A percentile compares a stretch with the other conserved stretches of the same genome.
phyloP scores from a whole-genome alignment of 1,140 invertebrate genomes.

The Papilio polytes region DNA sequence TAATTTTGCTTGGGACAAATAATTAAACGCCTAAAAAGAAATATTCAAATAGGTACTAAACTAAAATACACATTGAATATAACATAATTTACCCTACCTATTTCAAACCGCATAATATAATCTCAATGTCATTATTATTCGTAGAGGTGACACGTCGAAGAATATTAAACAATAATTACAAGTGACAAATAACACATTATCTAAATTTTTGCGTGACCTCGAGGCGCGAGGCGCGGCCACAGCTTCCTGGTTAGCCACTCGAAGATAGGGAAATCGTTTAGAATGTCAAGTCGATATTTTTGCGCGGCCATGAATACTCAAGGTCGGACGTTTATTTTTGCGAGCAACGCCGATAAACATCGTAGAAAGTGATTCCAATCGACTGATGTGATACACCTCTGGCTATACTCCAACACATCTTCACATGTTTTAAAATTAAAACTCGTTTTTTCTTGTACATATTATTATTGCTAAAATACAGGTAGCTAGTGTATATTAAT shows the following conservation, averaged over 20 bases:
- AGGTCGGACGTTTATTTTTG: constrained; percentile 73
- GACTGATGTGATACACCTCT: constrained; percentile 60
- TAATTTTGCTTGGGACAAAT: too few species aligned
- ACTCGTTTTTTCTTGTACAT: constrained; percentile 29
- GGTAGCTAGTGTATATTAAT: background rate
- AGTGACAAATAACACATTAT: constrained; percentile 43
- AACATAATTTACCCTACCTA: background rate
- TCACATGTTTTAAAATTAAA: constrained; percentile 13
- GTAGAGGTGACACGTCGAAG: background rate
- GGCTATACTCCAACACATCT: constrained; percentile 60
- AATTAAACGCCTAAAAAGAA: too few species aligned
- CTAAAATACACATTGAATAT: background rate
- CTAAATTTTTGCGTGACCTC: constrained; percentile 63
- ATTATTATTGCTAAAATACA: background rate
- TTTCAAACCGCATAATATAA: background rate
- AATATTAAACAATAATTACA: constrained; percentile 32
- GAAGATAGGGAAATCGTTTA: constrained; percentile 78
- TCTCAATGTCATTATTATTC: constrained; percentile 31
- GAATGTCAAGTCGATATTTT: constrained; percentile 83
- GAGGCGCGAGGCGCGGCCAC: constrained; percentile 64
- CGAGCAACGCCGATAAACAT: constrained; percentile 64
- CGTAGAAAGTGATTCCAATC: constrained; percentile 79
- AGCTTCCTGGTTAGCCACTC: constrained; percentile 79
- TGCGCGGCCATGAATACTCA: constrained; percentile 77
- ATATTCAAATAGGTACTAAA: too few species aligned